phyloP scores from a whole-genome alignment of 2,888 invertebrate species.

The Trimorus sp. region DNA sequence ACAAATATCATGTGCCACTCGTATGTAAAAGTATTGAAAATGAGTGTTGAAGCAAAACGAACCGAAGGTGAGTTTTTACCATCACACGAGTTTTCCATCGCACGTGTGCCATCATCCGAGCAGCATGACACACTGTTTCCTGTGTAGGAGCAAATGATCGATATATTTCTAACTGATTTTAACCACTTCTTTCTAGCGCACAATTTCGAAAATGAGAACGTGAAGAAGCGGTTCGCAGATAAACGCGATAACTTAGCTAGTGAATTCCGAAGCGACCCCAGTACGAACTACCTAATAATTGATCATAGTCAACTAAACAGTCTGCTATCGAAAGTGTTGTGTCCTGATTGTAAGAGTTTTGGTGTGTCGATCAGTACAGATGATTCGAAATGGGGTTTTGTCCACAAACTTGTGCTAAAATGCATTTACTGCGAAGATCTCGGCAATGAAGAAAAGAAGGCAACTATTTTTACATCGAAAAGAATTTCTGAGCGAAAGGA shows the following conservation, averaged over 20 bases:
- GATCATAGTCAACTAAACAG: slow-evolving; percentile 4
- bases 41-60: neutral
- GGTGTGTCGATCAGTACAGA: neutral
- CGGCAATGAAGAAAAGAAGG: slow-evolving; percentile 1
- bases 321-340: too few species aligned
- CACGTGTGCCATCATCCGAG: neutral
- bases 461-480: slow-evolving; percentile 2
- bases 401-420: neutral
- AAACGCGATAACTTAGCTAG: slow-evolving; percentile 9
- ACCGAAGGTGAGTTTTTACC: too few species aligned
- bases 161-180: neutral
- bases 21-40: neutral
- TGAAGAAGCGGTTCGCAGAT: slow-evolving; percentile 5
- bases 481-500: neutral
- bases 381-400: slow-evolving; percentile 8
- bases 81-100: neutral
- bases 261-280: neutral
- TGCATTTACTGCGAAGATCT: slow-evolving; percentile 1
- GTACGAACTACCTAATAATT: slow-evolving; percentile 4
- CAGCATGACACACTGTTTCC: slow-evolving; percentile 1
- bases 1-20: neutral
- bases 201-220: slow-evolving; percentile 12
- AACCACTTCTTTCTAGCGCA: slow-evolving; percentile 1
- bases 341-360: too few species aligned
- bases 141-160: neutral